Percentiles rank a stretch among this genome's conserved stretches.
These are phyloP conservation scores for Drosophila repletoides DNA, from an alignment of 1,140 invertebrate genomes.

Conservation along the genomic window DNA sequence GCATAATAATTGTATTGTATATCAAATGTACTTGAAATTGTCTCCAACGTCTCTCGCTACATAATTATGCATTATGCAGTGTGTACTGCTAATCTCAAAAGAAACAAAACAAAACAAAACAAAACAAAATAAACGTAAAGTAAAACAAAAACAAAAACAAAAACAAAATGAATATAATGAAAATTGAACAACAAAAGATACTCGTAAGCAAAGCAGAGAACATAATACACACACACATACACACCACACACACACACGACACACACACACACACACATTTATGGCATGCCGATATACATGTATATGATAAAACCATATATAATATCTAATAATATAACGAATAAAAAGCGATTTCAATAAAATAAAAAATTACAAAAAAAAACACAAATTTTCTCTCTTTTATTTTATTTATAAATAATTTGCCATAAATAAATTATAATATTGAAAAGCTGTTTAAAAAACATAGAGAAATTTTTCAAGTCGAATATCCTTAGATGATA, in stretches of 20 bases:
- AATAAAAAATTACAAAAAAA: conserved; percentile 65
- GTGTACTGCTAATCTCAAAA: conserved; percentile 45
- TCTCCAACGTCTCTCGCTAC: conserved; percentile 39
- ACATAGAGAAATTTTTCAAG: no score
- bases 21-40: conserved; percentile 67
- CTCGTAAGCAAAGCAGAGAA: conserved; percentile 43
- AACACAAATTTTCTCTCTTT: not conserved
- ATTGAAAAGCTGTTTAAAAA: no score
- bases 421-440: no score
- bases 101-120: conserved; percentile 52
- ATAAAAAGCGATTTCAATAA: conserved; percentile 80
- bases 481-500: no score
- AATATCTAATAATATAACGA: conserved; percentile 78
- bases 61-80: conserved; percentile 21
- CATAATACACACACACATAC: conserved; percentile 63
- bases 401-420: no score
- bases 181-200: conserved; percentile 47
- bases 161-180: conserved; percentile 57
- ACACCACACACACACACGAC: no score
- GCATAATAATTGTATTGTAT: conserved; percentile 63
- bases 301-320: conserved; percentile 77
- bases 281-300: conserved; percentile 75
- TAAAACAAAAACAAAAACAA: conserved; percentile 52
- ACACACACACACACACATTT: conserved; percentile 66
- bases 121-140: conserved; percentile 31